These are phyloP conservation scores for Parambassis ranga DNA, from an alignment of 2,797 vertebrate species.

Conservation along the genomic window DNA sequence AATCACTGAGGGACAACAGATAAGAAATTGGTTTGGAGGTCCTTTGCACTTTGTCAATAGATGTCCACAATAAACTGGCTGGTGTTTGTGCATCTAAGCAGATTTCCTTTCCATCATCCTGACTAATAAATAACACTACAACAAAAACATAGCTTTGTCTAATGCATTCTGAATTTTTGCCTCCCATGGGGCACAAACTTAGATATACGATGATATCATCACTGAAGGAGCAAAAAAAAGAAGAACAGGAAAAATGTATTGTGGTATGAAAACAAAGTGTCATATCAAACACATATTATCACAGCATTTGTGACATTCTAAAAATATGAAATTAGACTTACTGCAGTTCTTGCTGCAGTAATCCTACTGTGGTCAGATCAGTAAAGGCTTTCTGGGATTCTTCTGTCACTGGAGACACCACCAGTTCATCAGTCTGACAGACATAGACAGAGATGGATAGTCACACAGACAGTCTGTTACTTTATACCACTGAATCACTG, in stretches of 20 bases:
- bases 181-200: not conserved
- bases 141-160: too few relatives aligned
- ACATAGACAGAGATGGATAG: slow-evolving; percentile 1
- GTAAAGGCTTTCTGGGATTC: slow-evolving; percentile 76
- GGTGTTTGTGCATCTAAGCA: not conserved
- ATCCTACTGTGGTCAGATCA: slow-evolving; percentile 70
- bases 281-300: too few relatives aligned
- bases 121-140: not conserved
- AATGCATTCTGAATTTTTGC: too few relatives aligned
- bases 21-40: not conserved
- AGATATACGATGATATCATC: not conserved
- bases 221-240: not conserved
- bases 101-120: not conserved
- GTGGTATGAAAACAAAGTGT: not conserved
- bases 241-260: not conserved
- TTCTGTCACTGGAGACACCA: slow-evolving; percentile 68
- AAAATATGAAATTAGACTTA: slow-evolving; percentile 63
- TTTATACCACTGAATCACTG: not conserved
- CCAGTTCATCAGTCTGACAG: slow-evolving; percentile 55
- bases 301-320: not conserved
- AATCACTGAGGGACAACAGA: slow-evolving; percentile 71
- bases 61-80: not conserved
- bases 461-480: not conserved
- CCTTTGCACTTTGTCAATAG: not conserved
- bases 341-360: slow-evolving; percentile 82